These are phyloP conservation scores for Sebastes variabilis DNA, from an alignment of 2,797 vertebrate species.

Conservation along the genomic window DNA sequence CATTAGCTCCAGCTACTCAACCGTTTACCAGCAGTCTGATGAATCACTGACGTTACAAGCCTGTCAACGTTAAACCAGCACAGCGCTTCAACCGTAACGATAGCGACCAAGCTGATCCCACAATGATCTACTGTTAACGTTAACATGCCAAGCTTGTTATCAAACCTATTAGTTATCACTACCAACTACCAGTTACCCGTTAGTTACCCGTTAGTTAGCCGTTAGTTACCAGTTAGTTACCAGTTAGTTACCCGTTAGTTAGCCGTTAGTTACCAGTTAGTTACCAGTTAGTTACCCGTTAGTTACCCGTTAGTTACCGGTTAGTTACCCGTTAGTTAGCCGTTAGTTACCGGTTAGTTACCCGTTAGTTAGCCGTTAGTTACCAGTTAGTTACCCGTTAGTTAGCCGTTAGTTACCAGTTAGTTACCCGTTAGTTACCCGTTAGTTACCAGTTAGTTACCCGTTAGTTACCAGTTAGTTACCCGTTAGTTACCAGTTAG, in stretches of 20 bases:
- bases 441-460: neutral
- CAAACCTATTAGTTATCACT: neutral
- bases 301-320: too few relatives aligned
- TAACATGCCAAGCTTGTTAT: neutral
- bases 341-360: too few relatives aligned
- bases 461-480: too few relatives aligned
- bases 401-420: too few relatives aligned
- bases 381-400: too few relatives aligned
- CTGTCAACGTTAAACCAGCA: neutral
- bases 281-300: fast-evolving
- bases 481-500: too few relatives aligned
- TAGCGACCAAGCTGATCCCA: neutral
- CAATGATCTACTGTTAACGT: neutral
- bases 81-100: neutral
- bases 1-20: neutral
- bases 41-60: neutral
- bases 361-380: fast-evolving
- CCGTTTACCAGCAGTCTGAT: neutral
- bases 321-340: too few relatives aligned
- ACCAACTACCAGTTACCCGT: too few relatives aligned
- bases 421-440: too few relatives aligned
- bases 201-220: too few relatives aligned
- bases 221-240: too few relatives aligned
- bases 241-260: fast-evolving
- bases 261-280: too few relatives aligned